phyloP scores from a whole-genome alignment of 2,797 vertebrate genomes.

The Sebastes minor region DNA sequence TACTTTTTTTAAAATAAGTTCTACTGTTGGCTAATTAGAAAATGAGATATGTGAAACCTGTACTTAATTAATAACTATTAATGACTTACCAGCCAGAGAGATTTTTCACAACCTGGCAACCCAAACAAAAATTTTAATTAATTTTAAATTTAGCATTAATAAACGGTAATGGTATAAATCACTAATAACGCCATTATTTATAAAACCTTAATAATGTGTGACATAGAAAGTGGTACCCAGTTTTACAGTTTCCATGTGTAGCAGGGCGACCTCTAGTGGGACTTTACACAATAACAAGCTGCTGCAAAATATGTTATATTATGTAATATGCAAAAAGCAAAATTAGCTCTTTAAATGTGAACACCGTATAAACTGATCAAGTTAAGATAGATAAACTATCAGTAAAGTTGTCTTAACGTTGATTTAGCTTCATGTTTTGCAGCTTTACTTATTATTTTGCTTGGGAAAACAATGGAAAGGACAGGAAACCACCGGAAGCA shows the following conservation, averaged over 20 bases:
- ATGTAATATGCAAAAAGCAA: no score
- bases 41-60: background rate
- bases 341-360: background rate
- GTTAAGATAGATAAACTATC: no score
- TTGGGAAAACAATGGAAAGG: background rate
- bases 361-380: accelerated
- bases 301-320: no score
- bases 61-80: background rate
- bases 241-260: background rate
- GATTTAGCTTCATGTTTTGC: background rate
- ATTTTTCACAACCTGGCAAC: background rate
- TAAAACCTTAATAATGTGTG: background rate
- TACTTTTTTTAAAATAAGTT: background rate
- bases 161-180: background rate
- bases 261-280: constrained; percentile 10
- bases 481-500: background rate
- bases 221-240: no score
- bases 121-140: background rate
- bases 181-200: background rate
- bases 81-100: background rate
- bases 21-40: background rate
- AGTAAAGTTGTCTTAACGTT: background rate
- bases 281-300: background rate
- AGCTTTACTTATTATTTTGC: background rate
- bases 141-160: background rate